Conservation (phyloP, 2,113 vertebrate species). For the Stegastes partitus region DNA sequence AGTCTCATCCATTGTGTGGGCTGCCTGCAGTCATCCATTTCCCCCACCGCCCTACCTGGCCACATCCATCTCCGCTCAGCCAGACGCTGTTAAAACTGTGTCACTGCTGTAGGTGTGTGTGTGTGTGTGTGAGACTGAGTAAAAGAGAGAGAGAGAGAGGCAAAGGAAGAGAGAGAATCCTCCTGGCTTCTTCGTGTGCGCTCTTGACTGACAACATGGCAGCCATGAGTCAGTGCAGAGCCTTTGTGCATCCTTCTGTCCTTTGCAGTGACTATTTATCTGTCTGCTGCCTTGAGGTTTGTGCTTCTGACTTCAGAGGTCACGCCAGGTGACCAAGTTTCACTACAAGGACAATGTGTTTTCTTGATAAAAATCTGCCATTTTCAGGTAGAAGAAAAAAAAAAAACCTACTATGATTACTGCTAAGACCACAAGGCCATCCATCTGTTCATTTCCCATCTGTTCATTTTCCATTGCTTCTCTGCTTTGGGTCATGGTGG, state of each 20-base stretch:
- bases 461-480: conserved; percentile 1
- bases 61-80: conserved; percentile 73
- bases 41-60: conserved; percentile 50
- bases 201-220: conserved; percentile 62
- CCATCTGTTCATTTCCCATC: conserved; percentile 18
- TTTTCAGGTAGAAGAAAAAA: conserved; percentile 3
- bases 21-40: conserved; percentile 75
- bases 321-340: conserved; percentile 14
- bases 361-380: background rate
- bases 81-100: conserved; percentile 52
- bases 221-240: conserved; percentile 51
- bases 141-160: background rate
- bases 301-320: conserved; percentile 35
- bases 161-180: conserved; percentile 30
- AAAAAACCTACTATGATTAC: background rate
- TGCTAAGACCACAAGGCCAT: background rate
- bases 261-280: conserved; percentile 51
- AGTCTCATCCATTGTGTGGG: conserved; percentile 71
- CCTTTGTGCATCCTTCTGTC: conserved; percentile 52
- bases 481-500: conserved; percentile 3
- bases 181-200: conserved; percentile 36
- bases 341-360: background rate
- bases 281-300: conserved; percentile 39
- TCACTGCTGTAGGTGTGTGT: conserved; percentile 32
- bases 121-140: conserved; percentile 10